phyloP scores from a whole-genome alignment of 2,888 invertebrate genomes.

The Lasiommata megera region DNA sequence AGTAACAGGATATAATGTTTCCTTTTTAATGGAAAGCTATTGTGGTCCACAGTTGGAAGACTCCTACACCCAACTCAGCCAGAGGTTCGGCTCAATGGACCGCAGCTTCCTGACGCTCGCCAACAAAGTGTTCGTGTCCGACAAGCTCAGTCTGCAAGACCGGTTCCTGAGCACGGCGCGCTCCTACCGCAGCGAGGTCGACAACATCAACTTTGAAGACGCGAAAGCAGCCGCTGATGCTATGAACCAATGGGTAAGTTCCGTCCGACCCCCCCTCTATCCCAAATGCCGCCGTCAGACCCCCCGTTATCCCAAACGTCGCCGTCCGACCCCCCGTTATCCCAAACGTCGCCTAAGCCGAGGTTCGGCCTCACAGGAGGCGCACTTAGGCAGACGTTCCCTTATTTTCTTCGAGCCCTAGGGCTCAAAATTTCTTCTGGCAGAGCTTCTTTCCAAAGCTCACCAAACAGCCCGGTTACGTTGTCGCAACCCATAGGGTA shows the following conservation, averaged over 20 bases:
- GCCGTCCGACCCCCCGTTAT: no score
- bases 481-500: no score
- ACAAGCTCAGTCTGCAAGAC: neutral
- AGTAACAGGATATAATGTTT: neutral
- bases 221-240: conserved; percentile 1
- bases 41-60: neutral
- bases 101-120: neutral
- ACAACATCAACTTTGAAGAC: conserved; percentile 5
- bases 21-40: neutral
- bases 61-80: neutral
- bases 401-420: no score
- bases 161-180: neutral
- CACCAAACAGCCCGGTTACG: no score
- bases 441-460: no score
- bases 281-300: no score
- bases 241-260: conserved; percentile 19
- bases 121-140: conserved; percentile 12
- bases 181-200: conserved; percentile 8
- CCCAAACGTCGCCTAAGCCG: no score
- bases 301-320: no score
- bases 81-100: conserved; percentile 6
- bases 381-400: no score
- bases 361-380: no score
- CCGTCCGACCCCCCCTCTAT: no score
- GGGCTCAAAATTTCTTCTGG: no score